These are phyloP conservation scores for Alsophila aescularia DNA, from an alignment of 2,888 invertebrate genomes.

Conservation along the genomic window DNA sequence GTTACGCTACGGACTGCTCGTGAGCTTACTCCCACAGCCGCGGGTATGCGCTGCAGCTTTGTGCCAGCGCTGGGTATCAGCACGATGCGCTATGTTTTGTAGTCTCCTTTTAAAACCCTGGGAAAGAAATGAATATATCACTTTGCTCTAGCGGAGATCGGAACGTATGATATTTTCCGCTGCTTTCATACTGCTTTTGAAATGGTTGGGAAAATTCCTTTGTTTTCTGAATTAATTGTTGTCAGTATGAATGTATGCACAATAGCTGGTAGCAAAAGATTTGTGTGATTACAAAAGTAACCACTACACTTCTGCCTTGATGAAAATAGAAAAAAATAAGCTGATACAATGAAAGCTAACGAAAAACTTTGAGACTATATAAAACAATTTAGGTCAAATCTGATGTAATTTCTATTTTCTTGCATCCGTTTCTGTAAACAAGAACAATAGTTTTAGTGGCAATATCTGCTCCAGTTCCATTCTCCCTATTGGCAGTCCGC, in stretches of 20 bases:
- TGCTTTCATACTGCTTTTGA: slow-evolving; percentile 18
- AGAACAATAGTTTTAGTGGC: slow-evolving; percentile 56
- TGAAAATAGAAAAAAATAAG: too few species aligned
- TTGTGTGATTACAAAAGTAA: too few species aligned
- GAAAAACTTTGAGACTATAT: not conserved
- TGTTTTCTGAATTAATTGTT: slow-evolving; percentile 7
- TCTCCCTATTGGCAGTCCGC: slow-evolving; percentile 72
- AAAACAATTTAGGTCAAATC: not conserved
- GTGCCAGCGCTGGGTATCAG: slow-evolving; percentile 51
- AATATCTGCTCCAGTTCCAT: slow-evolving; percentile 65
- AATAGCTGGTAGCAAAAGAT: too few species aligned
- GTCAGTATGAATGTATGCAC: not conserved
- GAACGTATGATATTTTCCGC: slow-evolving; percentile 31
- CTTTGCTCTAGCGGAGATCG: slow-evolving; percentile 36
- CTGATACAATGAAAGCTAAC: not conserved
- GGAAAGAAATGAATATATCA: slow-evolving; percentile 54
- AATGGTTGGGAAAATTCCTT: slow-evolving; percentile 16
- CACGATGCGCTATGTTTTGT: slow-evolving; percentile 60
- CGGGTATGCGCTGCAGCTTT: slow-evolving; percentile 49
- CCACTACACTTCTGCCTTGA: too few species aligned
- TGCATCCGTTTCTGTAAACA: slow-evolving; percentile 47
- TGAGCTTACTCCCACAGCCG: slow-evolving; percentile 58
- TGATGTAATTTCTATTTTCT: slow-evolving; percentile 40
- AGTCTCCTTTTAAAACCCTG: slow-evolving; percentile 61
- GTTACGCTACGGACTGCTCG: slow-evolving; percentile 63